phyloP scores from a whole-genome alignment of 2,797 vertebrate genomes.

The Cyclopterus lumpus region DNA sequence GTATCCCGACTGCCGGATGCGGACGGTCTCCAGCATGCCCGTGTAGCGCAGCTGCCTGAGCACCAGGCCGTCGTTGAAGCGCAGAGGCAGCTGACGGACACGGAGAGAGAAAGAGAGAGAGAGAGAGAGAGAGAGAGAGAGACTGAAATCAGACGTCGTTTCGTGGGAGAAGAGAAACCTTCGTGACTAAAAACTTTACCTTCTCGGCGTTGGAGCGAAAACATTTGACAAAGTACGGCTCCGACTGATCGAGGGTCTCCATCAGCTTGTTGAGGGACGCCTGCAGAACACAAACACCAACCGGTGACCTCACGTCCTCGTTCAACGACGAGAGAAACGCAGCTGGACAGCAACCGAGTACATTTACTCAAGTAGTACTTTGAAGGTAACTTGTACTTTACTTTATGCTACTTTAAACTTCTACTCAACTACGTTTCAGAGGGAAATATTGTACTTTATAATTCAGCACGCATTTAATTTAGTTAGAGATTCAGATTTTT shows the following conservation, averaged over 20 bases:
- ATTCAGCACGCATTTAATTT: not conserved
- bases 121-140: not conserved
- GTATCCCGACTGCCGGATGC: slow-evolving; percentile 96
- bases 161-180: not conserved
- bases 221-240: slow-evolving; percentile 98
- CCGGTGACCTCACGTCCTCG: not conserved
- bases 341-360: not conserved
- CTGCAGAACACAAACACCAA: slow-evolving; percentile 73
- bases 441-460: not conserved
- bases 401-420: not conserved
- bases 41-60: slow-evolving; percentile 95
- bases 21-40: slow-evolving; percentile 96
- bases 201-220: slow-evolving; percentile 97
- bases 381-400: not conserved
- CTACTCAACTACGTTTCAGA: not conserved
- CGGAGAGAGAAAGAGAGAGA: not conserved
- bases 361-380: not conserved
- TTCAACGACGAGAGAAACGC: not conserved
- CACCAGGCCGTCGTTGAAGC: slow-evolving; percentile 93
- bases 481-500: not conserved
- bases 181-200: slow-evolving; percentile 81
- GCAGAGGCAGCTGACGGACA: slow-evolving; percentile 87
- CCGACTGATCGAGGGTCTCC: slow-evolving; percentile 96
- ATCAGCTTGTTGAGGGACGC: slow-evolving; percentile 95
- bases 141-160: not conserved